Evolutionary conservation across 2,888 invertebrate species (phyloP).

Genomic region (Ectemnius cavifrons): DNA sequence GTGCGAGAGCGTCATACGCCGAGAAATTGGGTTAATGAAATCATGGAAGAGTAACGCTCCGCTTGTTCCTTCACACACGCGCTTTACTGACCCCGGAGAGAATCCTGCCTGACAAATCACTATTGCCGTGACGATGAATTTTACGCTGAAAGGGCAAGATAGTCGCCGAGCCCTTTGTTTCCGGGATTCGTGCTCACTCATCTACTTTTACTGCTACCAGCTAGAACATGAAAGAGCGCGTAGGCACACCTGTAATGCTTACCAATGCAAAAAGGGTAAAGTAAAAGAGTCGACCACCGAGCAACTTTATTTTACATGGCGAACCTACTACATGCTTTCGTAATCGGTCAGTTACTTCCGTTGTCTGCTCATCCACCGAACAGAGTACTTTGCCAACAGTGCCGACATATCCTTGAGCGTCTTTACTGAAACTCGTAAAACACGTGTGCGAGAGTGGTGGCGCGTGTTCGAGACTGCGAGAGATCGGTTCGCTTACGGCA

Average conservation of each 20-base stretch:
- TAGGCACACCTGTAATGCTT: too few relatives aligned
- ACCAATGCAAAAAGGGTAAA: too few relatives aligned
- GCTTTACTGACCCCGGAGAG: constrained; percentile 9
- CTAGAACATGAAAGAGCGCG: too few relatives aligned
- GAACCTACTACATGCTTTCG: too few relatives aligned
- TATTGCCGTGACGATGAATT: not conserved
- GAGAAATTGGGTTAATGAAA: constrained; percentile 58
- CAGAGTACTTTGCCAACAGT: not conserved
- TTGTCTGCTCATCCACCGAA: not conserved
- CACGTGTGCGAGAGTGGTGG: not conserved
- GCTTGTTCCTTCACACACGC: constrained; percentile 26
- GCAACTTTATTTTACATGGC: too few relatives aligned
- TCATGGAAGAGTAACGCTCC: constrained; percentile 40
- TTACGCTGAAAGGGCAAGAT: not conserved
- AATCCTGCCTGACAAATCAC: constrained; percentile 9
- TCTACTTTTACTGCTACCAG: too few relatives aligned
- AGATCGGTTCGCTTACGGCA: constrained; percentile 13
- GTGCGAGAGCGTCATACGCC: constrained; percentile 26
- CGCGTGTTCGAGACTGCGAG: not conserved
- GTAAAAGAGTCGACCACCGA: too few relatives aligned
- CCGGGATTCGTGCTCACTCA: too few relatives aligned
- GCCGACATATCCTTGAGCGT: constrained; percentile 26
- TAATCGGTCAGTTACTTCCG: too few relatives aligned
- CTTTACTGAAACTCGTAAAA: constrained; percentile 23
- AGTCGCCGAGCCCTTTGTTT: too few relatives aligned